Percentiles rank a stretch among this genome's conserved stretches.
Evolutionary conservation across 2,888 invertebrate species (phyloP).

Genomic region (Drosophila stalkeri): DNA sequence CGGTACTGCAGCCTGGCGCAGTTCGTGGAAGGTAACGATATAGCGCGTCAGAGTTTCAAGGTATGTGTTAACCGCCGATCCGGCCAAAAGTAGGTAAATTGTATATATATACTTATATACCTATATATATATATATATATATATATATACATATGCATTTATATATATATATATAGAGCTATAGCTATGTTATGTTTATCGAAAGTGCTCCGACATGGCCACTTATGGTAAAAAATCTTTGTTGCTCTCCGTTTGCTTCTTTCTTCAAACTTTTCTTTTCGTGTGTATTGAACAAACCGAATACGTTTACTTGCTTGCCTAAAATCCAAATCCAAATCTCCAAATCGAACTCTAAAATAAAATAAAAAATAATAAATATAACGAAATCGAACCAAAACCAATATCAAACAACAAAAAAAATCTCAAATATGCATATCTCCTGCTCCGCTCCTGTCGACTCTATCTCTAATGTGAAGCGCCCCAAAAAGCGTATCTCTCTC

Average conservation of each 20-base stretch:
- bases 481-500: constrained; percentile 83
- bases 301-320: constrained; percentile 57
- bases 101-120: constrained; percentile 31
- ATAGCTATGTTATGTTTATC: constrained; percentile 66
- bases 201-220: constrained; percentile 64
- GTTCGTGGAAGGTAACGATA: constrained; percentile 93
- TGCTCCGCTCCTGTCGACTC: constrained; percentile 63
- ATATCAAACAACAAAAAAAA: not conserved
- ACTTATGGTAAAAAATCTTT: constrained; percentile 80
- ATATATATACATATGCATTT: constrained; percentile 18
- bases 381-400: constrained; percentile 33
- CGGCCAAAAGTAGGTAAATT: constrained; percentile 38
- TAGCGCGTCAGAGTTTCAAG: constrained; percentile 91
- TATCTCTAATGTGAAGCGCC: constrained; percentile 68
- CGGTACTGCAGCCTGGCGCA: constrained; percentile 92
- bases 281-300: constrained; percentile 53
- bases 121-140: constrained; percentile 26
- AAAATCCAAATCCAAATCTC: constrained; percentile 21
- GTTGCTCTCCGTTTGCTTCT: constrained; percentile 80
- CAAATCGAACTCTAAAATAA: constrained; percentile 13
- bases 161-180: constrained; percentile 42
- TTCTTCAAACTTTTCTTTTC: constrained; percentile 71
- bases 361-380: constrained; percentile 15
- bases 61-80: constrained; percentile 64
- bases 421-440: constrained; percentile 28